These are phyloP conservation scores for Epinotia ramella DNA, from an alignment of 2,888 invertebrate genomes.

Conservation along the genomic window DNA sequence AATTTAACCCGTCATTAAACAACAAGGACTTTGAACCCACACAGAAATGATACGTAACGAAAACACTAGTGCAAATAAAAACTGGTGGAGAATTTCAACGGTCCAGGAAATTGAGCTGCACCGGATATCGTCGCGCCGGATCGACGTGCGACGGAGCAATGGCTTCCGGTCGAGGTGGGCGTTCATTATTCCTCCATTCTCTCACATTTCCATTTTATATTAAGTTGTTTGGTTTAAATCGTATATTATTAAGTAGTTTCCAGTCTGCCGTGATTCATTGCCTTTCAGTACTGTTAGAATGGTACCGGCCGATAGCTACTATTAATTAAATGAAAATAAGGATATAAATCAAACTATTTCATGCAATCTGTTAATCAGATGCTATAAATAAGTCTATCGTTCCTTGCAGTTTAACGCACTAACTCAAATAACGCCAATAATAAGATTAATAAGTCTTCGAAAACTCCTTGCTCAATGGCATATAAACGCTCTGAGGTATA, in stretches of 20 bases:
- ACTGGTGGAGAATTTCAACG: constrained; percentile 70
- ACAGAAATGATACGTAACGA: constrained; percentile 58
- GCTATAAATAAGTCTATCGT: not conserved
- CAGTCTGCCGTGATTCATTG: constrained; percentile 12
- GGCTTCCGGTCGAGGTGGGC: constrained; percentile 76
- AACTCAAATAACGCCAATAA: too few species aligned
- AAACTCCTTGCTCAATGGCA: too few species aligned
- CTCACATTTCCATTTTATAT: constrained; percentile 60
- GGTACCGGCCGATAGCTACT: not conserved
- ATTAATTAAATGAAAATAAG: constrained; percentile 1
- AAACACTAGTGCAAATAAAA: constrained; percentile 72
- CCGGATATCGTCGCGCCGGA: constrained; percentile 83
- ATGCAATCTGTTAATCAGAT: not conserved
- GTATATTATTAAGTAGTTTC: constrained; percentile 1
- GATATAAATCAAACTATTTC: not conserved
- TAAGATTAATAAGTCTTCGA: too few species aligned
- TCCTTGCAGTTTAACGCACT: not conserved
- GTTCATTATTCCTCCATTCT: constrained; percentile 73
- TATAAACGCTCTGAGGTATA: too few species aligned
- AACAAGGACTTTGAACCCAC: not conserved
- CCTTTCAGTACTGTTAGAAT: not conserved
- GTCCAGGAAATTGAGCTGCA: constrained; percentile 81
- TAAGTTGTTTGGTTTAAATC: constrained; percentile 48
- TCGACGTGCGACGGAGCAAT: constrained; percentile 77
- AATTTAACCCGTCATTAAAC: not conserved